Conservation (phyloP, 2,888 invertebrate genomes). For the Epiblema foenella region DNA sequence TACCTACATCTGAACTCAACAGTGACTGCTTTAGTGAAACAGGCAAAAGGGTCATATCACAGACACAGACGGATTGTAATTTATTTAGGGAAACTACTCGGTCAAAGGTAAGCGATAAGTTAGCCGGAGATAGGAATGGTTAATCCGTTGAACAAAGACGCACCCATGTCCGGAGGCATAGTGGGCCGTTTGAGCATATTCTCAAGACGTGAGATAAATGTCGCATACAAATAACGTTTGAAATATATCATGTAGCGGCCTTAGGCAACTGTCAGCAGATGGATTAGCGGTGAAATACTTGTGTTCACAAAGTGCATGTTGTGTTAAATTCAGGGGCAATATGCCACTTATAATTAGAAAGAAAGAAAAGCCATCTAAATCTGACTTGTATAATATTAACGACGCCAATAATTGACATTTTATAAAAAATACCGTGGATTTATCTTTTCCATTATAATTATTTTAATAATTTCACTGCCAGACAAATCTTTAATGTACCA, state of each 20-base stretch:
- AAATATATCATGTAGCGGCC: neutral
- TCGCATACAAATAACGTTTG: neutral
- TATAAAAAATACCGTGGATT: too few species aligned
- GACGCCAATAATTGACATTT: too few species aligned
- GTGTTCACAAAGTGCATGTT: too few species aligned
- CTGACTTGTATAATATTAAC: too few species aligned
- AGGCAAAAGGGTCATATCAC: slow-evolving; percentile 33
- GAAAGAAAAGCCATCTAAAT: too few species aligned
- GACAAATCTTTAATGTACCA: too few species aligned
- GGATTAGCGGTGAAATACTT: too few species aligned
- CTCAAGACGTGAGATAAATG: slow-evolving; percentile 21
- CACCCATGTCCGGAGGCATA: slow-evolving; percentile 56
- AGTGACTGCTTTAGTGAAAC: slow-evolving; percentile 25
- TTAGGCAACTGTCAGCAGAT: too few species aligned
- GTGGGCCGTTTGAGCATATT: slow-evolving; percentile 47
- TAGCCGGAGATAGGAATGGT: slow-evolving; percentile 47
- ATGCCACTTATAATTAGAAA: too few species aligned
- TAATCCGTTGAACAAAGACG: slow-evolving; percentile 73
- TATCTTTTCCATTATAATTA: too few species aligned
- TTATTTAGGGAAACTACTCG: slow-evolving; percentile 41
- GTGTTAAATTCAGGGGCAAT: too few species aligned
- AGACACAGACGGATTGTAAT: slow-evolving; percentile 35
- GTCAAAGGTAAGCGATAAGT: slow-evolving; percentile 61
- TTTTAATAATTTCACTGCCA: too few species aligned
- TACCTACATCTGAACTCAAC: slow-evolving; percentile 16